A percentile compares a stretch with the other conserved stretches of the same genome.
Evolutionary conservation across 2,113 vertebrate genomes (phyloP).

Genomic region (Chunga burmeisteri): DNA sequence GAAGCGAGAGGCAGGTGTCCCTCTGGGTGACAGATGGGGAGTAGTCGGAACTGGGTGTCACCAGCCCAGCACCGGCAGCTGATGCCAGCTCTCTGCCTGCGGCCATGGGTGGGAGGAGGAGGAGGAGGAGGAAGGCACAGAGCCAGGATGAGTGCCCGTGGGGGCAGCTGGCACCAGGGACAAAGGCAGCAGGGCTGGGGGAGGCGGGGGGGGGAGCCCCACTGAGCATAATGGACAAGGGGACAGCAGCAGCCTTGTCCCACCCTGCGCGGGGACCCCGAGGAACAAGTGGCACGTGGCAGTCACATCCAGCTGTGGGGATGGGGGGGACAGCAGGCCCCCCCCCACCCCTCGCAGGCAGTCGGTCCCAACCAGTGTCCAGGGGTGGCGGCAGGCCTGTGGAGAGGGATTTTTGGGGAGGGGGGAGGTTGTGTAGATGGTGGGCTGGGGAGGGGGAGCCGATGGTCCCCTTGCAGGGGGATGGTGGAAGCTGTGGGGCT

Average conservation of each 20-base stretch:
- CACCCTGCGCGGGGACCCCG: neutral
- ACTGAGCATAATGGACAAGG: conserved; percentile 39
- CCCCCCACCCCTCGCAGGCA: neutral
- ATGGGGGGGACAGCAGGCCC: neutral
- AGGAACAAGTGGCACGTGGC: neutral
- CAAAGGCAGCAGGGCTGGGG: conserved; percentile 7
- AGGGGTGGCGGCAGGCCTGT: neutral
- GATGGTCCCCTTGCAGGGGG: neutral
- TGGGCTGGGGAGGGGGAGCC: neutral
- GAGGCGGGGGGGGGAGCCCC: neutral
- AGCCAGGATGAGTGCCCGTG: neutral
- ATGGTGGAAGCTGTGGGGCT: neutral
- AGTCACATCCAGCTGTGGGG: neutral
- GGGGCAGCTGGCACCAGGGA: conserved; percentile 25
- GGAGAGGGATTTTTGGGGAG: neutral
- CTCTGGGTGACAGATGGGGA: conserved; percentile 62
- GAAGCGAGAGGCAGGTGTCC: conserved; percentile 52
- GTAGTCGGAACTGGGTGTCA: conserved; percentile 30
- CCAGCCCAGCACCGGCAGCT: neutral
- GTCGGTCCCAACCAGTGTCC: accelerated
- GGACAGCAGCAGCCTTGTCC: conserved; percentile 23
- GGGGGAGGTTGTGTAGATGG: neutral
- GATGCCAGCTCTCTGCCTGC: conserved; percentile 48
- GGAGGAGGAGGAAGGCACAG: neutral
- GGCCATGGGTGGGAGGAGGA: neutral